phyloP scores from a whole-genome alignment of 2,113 vertebrate genomes.

The Ondatra zibethicus region DNA sequence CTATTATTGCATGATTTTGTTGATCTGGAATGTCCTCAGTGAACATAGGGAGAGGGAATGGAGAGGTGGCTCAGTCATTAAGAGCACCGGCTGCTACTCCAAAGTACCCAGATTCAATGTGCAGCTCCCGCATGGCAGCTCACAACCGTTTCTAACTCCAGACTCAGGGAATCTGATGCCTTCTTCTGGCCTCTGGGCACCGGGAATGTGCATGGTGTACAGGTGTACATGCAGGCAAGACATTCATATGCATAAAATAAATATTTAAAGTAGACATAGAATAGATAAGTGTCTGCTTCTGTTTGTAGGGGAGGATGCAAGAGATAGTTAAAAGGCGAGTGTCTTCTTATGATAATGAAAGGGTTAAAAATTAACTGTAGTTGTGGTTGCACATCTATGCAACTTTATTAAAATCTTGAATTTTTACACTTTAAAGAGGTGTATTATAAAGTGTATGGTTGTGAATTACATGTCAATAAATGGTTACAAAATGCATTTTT shows the following conservation, averaged over 20 bases:
- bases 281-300: background rate
- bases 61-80: background rate
- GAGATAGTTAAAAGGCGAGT: background rate
- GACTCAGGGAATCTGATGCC: background rate
- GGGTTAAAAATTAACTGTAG: background rate
- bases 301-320: background rate
- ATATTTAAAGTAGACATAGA: background rate
- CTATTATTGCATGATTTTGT: background rate
- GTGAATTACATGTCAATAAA: background rate
- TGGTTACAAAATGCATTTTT: slow-evolving; percentile 1
- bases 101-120: background rate
- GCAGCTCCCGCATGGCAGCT: background rate
- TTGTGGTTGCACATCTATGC: background rate
- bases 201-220: background rate
- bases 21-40: background rate
- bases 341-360: background rate
- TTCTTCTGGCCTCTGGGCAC: background rate
- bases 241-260: background rate
- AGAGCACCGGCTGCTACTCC: background rate
- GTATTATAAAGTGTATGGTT: background rate
- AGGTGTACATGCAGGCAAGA: background rate
- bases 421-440: background rate
- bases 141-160: background rate
- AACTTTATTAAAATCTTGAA: background rate
- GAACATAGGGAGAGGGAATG: background rate